These are phyloP conservation scores for Chrysolina americana DNA, from an alignment of 2,888 invertebrate species.

Conservation along the genomic window DNA sequence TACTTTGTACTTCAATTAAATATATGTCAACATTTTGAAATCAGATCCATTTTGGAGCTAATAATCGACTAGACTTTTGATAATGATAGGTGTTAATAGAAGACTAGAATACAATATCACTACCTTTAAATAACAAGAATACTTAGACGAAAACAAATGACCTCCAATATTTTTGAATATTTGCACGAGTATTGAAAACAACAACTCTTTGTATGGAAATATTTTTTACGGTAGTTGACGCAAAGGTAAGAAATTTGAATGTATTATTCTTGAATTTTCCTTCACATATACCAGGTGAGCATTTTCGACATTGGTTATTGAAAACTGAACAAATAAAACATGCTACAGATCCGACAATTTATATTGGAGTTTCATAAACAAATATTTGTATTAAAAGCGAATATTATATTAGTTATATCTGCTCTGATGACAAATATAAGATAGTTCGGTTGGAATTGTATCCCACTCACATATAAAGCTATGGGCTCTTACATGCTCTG, in stretches of 20 bases:
- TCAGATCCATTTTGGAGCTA: constrained; percentile 27
- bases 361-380: no score
- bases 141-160: constrained; percentile 38
- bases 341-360: not conserved
- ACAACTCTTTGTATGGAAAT: constrained; percentile 29
- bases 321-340: not conserved
- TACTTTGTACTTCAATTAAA: no score
- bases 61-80: constrained; percentile 47
- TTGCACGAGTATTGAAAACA: not conserved
- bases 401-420: no score
- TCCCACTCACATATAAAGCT: no score
- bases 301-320: not conserved
- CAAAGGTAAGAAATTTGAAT: constrained; percentile 11
- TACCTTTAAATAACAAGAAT: constrained; percentile 59
- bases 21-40: constrained; percentile 12
- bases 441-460: no score
- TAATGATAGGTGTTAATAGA: constrained; percentile 57
- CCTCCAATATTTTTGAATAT: constrained; percentile 1
- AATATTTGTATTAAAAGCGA: no score
- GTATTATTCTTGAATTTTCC: not conserved
- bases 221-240: not conserved
- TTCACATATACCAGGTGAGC: not conserved
- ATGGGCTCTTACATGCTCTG: no score
- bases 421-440: no score
- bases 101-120: constrained; percentile 58